Conservation (phyloP, 2,797 vertebrate genomes). For the Okamejei kenojei region DNA sequence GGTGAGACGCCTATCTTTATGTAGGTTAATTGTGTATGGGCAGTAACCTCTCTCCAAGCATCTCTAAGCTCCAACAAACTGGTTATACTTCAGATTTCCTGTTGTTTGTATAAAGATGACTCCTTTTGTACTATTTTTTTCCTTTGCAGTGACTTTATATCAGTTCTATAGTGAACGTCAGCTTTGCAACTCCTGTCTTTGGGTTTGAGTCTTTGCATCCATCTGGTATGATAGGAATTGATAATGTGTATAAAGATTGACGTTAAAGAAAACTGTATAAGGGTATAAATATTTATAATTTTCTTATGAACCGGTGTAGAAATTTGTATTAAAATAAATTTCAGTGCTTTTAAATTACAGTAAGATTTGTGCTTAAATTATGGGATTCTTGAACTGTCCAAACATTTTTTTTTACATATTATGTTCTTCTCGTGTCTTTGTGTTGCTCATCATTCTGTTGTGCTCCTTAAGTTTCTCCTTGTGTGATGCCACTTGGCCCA, state of each 20-base stretch:
- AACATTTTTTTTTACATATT: background rate
- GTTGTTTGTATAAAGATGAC: background rate
- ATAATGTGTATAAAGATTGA: constrained; percentile 7
- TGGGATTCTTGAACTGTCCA: constrained; percentile 12
- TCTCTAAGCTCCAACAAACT: background rate
- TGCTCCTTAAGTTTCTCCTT: background rate
- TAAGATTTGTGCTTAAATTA: background rate
- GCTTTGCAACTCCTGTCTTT: background rate
- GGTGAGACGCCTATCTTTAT: background rate
- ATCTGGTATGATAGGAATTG: background rate
- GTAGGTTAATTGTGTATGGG: too few species aligned
- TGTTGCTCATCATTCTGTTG: background rate
- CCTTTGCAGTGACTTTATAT: background rate
- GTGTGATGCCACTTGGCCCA: too few species aligned
- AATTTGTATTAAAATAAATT: background rate
- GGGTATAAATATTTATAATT: constrained; percentile 17
- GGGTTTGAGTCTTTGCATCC: background rate
- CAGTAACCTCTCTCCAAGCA: background rate
- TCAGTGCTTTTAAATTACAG: background rate
- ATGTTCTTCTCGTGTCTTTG: background rate
- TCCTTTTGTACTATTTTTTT: background rate
- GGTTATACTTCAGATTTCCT: background rate
- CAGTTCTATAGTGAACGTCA: background rate
- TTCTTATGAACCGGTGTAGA: background rate
- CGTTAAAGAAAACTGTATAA: background rate